Evolutionary conservation across 2,888 invertebrate species (phyloP).

Genomic region (Zygaena filipendulae): DNA sequence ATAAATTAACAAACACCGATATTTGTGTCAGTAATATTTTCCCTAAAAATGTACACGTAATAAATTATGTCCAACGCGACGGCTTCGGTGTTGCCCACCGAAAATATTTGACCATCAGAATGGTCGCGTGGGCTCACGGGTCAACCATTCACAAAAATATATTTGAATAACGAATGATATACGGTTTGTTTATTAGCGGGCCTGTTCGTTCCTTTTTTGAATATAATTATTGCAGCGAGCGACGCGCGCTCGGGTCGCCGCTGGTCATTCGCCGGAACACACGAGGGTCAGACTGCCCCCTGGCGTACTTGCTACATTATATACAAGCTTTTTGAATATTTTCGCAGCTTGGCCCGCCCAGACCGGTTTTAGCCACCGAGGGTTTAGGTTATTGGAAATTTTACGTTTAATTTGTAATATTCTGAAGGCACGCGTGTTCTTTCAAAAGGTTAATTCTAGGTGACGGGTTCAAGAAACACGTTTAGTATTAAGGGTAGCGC

Average conservation of each 20-base stretch:
- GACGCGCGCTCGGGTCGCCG: constrained; percentile 52
- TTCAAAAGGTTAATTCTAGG: constrained; percentile 46
- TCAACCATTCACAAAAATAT: constrained; percentile 61
- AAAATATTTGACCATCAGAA: constrained; percentile 64
- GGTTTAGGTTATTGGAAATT: constrained; percentile 49
- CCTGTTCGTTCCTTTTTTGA: constrained; percentile 56
- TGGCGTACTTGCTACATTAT: constrained; percentile 45
- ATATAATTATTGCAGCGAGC: constrained; percentile 56
- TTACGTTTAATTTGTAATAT: constrained; percentile 63
- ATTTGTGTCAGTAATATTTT: too few relatives aligned
- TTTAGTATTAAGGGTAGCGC: too few relatives aligned
- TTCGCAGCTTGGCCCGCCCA: constrained; percentile 47
- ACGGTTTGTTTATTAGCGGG: constrained; percentile 69
- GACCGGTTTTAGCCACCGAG: constrained; percentile 35
- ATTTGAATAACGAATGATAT: constrained; percentile 67
- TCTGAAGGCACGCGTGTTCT: constrained; percentile 45
- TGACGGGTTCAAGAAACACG: constrained; percentile 38
- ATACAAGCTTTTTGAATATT: constrained; percentile 51
- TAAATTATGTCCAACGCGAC: constrained; percentile 51
- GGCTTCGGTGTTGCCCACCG: constrained; percentile 52
- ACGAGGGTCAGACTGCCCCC: constrained; percentile 45
- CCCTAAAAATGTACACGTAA: constrained; percentile 48
- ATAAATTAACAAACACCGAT: too few relatives aligned
- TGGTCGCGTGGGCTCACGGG: constrained; percentile 63
- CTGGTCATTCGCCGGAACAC: constrained; percentile 44